Percentiles rank a stretch among this genome's conserved stretches.
These are phyloP conservation scores for Ctenosaura bakeri DNA, from an alignment of 2,797 vertebrate genomes.

Conservation along the genomic window DNA sequence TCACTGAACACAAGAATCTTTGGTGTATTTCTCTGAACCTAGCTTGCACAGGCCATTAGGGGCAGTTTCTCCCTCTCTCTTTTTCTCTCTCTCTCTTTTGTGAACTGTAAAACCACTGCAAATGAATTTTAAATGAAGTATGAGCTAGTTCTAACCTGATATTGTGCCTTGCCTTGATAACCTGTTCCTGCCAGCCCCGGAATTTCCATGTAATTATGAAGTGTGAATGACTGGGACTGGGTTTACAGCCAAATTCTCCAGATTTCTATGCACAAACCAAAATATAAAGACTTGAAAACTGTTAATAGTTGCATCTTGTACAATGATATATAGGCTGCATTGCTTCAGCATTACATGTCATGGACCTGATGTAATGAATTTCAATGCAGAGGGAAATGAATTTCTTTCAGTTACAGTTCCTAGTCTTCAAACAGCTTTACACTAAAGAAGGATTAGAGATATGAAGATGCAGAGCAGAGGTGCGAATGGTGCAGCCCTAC, in stretches of 20 bases:
- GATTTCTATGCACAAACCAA: neutral
- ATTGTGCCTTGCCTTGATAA: constrained; percentile 43
- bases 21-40: neutral
- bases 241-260: neutral
- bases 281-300: neutral
- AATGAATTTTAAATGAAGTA: rapidly evolving
- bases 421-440: neutral
- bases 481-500: too few relatives aligned
- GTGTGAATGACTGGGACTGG: constrained; percentile 8
- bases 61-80: rapidly evolving
- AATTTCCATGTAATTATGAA: constrained; percentile 46
- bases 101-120: neutral
- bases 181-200: constrained; percentile 53
- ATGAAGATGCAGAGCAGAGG: neutral
- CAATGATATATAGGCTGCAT: neutral
- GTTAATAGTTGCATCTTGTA: neutral
- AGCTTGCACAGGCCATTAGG: neutral
- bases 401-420: constrained; percentile 7
- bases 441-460: neutral
- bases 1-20: neutral
- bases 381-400: neutral
- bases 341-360: constrained; percentile 4
- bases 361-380: neutral
- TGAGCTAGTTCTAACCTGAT: constrained; percentile 43
- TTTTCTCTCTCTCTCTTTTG: constrained; percentile 5